These are phyloP conservation scores for Rhynchonycteris naso DNA, from an alignment of 2,797 vertebrate species.

Conservation along the genomic window DNA sequence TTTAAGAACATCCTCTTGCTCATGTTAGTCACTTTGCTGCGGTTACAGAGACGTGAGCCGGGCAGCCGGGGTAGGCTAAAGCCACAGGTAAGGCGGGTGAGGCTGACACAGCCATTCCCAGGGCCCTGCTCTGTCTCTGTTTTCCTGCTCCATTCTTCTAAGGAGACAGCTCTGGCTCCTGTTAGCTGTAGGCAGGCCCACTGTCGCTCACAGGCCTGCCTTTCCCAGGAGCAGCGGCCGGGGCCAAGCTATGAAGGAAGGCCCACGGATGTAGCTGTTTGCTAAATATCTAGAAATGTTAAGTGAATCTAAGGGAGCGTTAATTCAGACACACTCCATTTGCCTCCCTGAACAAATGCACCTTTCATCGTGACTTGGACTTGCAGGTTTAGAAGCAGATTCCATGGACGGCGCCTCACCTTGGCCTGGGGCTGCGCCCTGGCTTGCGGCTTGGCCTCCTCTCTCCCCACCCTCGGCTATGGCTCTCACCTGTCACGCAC, in stretches of 20 bases:
- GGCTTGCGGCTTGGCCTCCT: neutral
- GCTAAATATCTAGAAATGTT: neutral
- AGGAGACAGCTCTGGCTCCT: neutral
- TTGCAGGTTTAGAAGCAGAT: no score
- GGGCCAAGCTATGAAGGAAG: neutral
- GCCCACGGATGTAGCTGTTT: neutral
- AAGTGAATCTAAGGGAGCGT: neutral
- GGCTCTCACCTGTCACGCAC: accelerated
- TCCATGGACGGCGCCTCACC: no score
- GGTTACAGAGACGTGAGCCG: neutral
- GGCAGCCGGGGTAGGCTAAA: neutral
- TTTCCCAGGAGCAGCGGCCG: neutral
- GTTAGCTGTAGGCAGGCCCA: neutral
- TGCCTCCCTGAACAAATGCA: neutral
- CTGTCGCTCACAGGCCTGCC: neutral
- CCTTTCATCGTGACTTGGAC: neutral
- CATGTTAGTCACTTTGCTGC: slow-evolving; percentile 52
- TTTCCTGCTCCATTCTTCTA: neutral
- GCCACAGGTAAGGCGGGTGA: neutral
- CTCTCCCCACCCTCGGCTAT: neutral
- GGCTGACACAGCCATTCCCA: neutral
- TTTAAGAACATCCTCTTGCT: slow-evolving; percentile 62
- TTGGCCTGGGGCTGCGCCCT: neutral
- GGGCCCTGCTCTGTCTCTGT: neutral
- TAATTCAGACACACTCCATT: neutral